Conservation (phyloP, 1,140 invertebrate genomes). For the Brevipalpus yothersi region DNA sequence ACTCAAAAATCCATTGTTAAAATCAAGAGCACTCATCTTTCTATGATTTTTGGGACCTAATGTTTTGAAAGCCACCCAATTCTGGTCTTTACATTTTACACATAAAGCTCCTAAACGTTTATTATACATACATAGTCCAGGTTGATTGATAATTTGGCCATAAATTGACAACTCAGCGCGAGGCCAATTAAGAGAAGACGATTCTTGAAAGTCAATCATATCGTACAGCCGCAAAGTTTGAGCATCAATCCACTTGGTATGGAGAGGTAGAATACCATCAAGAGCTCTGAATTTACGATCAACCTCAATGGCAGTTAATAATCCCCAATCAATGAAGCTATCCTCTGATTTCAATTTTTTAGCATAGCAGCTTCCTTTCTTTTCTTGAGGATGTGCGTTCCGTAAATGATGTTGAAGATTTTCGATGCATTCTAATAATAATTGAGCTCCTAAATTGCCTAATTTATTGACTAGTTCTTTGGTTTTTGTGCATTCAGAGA, state of each 20-base stretch:
- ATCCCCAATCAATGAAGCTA: constrained; percentile 12
- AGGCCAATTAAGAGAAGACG: neutral
- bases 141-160: neutral
- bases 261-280: constrained; percentile 12
- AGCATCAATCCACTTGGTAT: constrained; percentile 7
- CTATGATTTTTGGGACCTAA: constrained; percentile 7
- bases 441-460: constrained; percentile 36
- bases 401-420: constrained; percentile 31
- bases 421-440: constrained; percentile 29
- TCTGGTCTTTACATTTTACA: constrained; percentile 8
- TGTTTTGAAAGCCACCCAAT: constrained; percentile 11
- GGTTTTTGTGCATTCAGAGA: constrained; percentile 34
- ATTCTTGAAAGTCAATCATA: constrained; percentile 3
- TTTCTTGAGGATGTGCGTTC: constrained; percentile 31
- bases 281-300: constrained; percentile 14
- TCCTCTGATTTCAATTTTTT: constrained; percentile 12
- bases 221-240: neutral
- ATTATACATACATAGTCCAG: constrained; percentile 3
- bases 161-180: neutral
- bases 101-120: constrained; percentile 3
- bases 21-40: constrained; percentile 12
- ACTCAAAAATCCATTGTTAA: constrained; percentile 14
- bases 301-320: constrained; percentile 9
- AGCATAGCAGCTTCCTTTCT: constrained; percentile 14
- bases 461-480: constrained; percentile 37